A percentile compares a stretch with the other conserved stretches of the same genome.
Conservation (phyloP, 2,797 vertebrate genomes). For the Pipistrellus pipistrellus region DNA sequence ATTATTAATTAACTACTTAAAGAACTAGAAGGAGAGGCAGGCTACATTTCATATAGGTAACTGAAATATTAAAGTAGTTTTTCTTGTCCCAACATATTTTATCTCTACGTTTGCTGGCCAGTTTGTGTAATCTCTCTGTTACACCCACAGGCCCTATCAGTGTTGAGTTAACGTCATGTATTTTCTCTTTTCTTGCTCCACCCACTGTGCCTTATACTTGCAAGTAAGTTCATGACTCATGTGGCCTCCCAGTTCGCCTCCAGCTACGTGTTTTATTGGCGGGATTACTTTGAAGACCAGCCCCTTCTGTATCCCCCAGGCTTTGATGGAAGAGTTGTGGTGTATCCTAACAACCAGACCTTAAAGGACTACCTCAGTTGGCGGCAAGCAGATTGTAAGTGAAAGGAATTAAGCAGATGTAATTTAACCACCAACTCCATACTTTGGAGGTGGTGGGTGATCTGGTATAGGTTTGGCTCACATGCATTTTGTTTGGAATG, state of each 20-base stretch:
- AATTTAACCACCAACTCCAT: conserved; percentile 18
- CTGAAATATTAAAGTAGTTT: conserved; percentile 18
- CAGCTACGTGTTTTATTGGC: conserved; percentile 98
- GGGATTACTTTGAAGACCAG: conserved; percentile 95
- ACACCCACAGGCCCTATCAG: neutral
- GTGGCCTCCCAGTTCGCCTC: conserved; percentile 98
- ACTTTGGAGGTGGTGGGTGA: neutral
- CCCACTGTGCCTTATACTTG: conserved; percentile 74
- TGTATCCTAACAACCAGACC: conserved; percentile 96
- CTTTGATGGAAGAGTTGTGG: conserved; percentile 96
- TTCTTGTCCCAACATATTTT: conserved; percentile 41
- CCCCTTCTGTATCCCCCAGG: conserved; percentile 95
- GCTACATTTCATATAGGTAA: conserved; percentile 12
- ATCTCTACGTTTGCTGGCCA: conserved; percentile 5
- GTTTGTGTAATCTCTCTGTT: conserved; percentile 70
- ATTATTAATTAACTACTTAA: neutral
- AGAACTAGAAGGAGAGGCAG: neutral
- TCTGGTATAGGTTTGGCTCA: neutral
- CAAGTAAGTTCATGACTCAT: conserved; percentile 98
- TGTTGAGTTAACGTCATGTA: conserved; percentile 57
- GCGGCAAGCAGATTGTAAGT: conserved; percentile 99
- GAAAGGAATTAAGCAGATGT: neutral
- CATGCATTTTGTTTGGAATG: conserved; percentile 23
- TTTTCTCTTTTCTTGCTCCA: conserved; percentile 77
- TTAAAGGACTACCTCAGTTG: conserved; percentile 98